Percentiles rank a stretch among this genome's conserved stretches.
Conservation (phyloP, 2,113 vertebrate species). For the Platycercus adscitus region DNA sequence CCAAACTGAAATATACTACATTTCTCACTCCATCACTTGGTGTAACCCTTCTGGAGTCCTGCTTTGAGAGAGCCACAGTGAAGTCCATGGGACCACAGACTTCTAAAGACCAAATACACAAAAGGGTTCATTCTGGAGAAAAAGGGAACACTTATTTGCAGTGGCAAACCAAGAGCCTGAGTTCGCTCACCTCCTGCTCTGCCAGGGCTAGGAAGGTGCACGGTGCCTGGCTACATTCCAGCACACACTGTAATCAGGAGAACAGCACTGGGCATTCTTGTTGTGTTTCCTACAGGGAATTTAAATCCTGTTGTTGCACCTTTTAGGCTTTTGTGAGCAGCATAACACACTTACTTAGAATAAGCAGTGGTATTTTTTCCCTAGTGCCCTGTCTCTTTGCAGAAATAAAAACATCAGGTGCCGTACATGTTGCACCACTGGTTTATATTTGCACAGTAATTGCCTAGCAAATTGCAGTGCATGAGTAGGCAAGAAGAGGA, state of each 20-base stretch:
- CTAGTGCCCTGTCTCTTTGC: neutral
- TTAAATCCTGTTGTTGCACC: neutral
- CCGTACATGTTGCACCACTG: neutral
- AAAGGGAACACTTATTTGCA: neutral
- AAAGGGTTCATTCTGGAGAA: neutral
- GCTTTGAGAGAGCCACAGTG: fast-evolving
- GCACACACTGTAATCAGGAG: neutral
- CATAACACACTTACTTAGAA: neutral
- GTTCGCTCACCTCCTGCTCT: neutral
- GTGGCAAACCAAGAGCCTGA: neutral
- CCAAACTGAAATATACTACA: neutral
- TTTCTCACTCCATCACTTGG: neutral
- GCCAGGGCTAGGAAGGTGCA: neutral
- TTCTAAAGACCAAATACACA: neutral
- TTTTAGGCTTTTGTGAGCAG: neutral
- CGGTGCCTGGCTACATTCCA: neutral
- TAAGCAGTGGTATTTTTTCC: neutral
- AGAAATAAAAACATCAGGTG: neutral
- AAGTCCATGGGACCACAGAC: too few relatives aligned
- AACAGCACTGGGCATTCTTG: fast-evolving
- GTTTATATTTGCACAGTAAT: neutral
- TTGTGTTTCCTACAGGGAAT: neutral
- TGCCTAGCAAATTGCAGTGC: neutral
- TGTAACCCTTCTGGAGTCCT: neutral
- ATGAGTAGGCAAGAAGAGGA: neutral